A percentile compares a stretch with the other conserved stretches of the same genome.
Evolutionary conservation across 2,888 invertebrate species (phyloP).

Genomic region (Pandemis corylana): DNA sequence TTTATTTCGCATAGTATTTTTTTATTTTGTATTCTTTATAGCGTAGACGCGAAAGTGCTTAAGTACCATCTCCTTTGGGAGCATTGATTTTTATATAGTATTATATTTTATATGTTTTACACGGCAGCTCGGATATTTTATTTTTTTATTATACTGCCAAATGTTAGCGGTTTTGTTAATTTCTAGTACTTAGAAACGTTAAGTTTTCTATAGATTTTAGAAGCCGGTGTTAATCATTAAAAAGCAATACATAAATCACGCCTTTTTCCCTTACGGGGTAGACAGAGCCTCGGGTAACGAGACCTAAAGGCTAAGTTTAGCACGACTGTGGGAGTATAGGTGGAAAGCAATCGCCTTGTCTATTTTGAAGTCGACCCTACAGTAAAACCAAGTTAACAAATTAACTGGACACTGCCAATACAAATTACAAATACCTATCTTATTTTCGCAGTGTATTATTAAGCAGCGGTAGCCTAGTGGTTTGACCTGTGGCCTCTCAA

Average conservation of each 20-base stretch:
- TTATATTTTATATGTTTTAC: conserved; percentile 55
- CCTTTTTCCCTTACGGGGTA: too few species aligned
- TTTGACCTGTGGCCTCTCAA: too few species aligned
- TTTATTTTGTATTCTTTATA: conserved; percentile 70
- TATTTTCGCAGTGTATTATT: too few species aligned
- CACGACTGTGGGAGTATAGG: too few species aligned
- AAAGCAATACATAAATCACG: neutral
- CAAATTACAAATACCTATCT: too few species aligned
- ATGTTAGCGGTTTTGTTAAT: conserved; percentile 51
- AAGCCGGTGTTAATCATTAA: neutral
- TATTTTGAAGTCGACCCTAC: neutral
- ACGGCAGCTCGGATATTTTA: conserved; percentile 55
- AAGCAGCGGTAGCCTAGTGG: too few species aligned
- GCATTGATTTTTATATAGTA: conserved; percentile 52
- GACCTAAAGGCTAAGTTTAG: too few species aligned
- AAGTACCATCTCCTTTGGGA: conserved; percentile 47
- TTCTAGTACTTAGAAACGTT: conserved; percentile 49
- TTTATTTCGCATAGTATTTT: conserved; percentile 63
- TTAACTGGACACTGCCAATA: too few species aligned
- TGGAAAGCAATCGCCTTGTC: neutral
- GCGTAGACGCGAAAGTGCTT: conserved; percentile 64
- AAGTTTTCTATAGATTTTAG: conserved; percentile 40
- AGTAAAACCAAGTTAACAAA: neutral
- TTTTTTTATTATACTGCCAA: conserved; percentile 54
- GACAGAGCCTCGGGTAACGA: too few species aligned